A percentile compares a stretch with the other conserved stretches of the same genome.
Evolutionary conservation across 2,113 vertebrate species (phyloP).

Genomic region (Channa maculata): DNA sequence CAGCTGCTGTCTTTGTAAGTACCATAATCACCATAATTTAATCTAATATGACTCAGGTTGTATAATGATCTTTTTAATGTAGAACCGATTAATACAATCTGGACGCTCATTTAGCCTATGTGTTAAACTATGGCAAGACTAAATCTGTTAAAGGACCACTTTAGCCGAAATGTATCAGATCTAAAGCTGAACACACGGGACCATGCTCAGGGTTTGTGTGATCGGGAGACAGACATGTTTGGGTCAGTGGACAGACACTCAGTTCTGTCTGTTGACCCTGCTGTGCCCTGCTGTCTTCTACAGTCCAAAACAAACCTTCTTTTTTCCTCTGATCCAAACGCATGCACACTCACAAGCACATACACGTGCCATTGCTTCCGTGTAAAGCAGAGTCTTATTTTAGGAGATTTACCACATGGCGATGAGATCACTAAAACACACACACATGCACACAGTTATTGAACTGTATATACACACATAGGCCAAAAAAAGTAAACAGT

Average conservation of each 20-base stretch:
- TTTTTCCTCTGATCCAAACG: constrained; percentile 17
- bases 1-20: constrained; percentile 32
- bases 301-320: constrained; percentile 43
- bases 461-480: background rate
- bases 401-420: constrained; percentile 52
- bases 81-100: too few relatives aligned
- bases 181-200: background rate
- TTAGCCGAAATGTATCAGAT: background rate
- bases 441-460: constrained; percentile 15
- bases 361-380: constrained; percentile 21
- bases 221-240: constrained; percentile 26
- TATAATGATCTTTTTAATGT: too few relatives aligned
- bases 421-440: constrained; percentile 56
- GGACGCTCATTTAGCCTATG: too few relatives aligned
- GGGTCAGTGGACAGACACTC: constrained; percentile 45
- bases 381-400: constrained; percentile 58
- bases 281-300: constrained; percentile 29
- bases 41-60: too few relatives aligned
- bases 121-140: too few relatives aligned
- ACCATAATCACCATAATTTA: too few relatives aligned
- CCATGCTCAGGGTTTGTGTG: background rate
- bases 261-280: constrained; percentile 50
- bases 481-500: background rate
- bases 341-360: background rate
- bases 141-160: background rate